Base-by-base conservation (phyloP, 2,797 vertebrate species). In the Acestrorhynchus altus region DNA sequence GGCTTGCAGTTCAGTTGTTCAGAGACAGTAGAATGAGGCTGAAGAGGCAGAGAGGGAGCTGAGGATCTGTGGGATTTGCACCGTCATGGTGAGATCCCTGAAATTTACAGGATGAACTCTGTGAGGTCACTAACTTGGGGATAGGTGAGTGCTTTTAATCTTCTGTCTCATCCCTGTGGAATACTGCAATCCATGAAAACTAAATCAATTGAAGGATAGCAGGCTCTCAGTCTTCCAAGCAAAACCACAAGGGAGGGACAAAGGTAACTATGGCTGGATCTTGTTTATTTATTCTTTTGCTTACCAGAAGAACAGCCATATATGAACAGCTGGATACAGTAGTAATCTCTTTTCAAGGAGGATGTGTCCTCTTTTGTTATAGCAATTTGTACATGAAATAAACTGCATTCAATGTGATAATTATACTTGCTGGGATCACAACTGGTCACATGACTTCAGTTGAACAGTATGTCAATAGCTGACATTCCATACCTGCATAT, bases 11-110 rank as follows among this genome's bases (percentile, higher is more conserved):
- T 15, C 31, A 52, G 4, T 13, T 39, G 18, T 28, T 31, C 46
- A 20, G 2, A 64, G 5, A 39, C 66, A 35, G 6, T 4, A 39
- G 39, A 65, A 6, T 11, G 39, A 54, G 49, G 60, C 57, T 39
- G 15, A 52, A 39, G n/a, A 64, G 47, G n/a, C 9, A 65, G 60
- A 74, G 46, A 49, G 52, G n/a, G n/a, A 52, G 11, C 8, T 66
- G 61, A 54, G 76, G 69, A 78, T 72, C 57, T 72, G 12, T 78
- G 49, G 76, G 68, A 78, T 78, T 78, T 74, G 56, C 56, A 52
- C 56, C 24, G 52, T 79, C 77, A 78, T 40, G 71, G 77, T 79
- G 66, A 61, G 72, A 69, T 60, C 56, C 40, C 56, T 52, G 28
- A 63, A 69, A 74, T 63, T 61, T 52, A 52, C 22, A 46, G 57